Percentiles rank a stretch among this genome's conserved stretches.
These are phyloP conservation scores for Poliocrania exsul DNA, from an alignment of 2,797 vertebrate species.

Conservation along the genomic window DNA sequence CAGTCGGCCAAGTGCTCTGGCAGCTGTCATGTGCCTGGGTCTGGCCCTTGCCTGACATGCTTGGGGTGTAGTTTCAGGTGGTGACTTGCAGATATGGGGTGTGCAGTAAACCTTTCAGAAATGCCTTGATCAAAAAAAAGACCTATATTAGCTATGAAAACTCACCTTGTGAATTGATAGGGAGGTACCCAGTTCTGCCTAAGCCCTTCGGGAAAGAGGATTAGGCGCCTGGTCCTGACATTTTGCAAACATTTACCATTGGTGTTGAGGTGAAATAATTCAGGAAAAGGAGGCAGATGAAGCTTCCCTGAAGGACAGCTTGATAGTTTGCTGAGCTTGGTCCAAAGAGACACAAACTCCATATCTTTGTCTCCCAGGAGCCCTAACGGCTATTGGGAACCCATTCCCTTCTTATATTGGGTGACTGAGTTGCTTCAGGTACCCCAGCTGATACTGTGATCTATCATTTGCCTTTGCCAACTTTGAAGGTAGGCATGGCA, in stretches of 20 bases:
- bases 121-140: neutral
- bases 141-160: neutral
- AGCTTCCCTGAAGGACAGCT: neutral
- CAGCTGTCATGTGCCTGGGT: neutral
- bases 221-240: neutral
- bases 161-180: neutral
- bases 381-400: neutral
- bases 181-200: neutral
- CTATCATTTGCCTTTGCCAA: neutral
- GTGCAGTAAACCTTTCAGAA: neutral
- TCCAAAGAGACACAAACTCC: rapidly evolving
- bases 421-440: neutral
- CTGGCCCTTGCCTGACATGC: neutral
- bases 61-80: neutral
- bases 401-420: neutral
- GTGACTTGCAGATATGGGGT: neutral
- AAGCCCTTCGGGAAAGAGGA: neutral
- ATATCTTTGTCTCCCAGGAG: neutral
- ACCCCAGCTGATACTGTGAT: neutral
- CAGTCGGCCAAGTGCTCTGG: neutral
- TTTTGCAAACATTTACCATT: neutral
- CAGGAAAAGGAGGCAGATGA: neutral
- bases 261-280: neutral
- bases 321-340: neutral
- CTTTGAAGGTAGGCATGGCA: neutral